Evolutionary conservation across 2,797 vertebrate genomes (phyloP).

Genomic region (Syndactyla subalaris): DNA sequence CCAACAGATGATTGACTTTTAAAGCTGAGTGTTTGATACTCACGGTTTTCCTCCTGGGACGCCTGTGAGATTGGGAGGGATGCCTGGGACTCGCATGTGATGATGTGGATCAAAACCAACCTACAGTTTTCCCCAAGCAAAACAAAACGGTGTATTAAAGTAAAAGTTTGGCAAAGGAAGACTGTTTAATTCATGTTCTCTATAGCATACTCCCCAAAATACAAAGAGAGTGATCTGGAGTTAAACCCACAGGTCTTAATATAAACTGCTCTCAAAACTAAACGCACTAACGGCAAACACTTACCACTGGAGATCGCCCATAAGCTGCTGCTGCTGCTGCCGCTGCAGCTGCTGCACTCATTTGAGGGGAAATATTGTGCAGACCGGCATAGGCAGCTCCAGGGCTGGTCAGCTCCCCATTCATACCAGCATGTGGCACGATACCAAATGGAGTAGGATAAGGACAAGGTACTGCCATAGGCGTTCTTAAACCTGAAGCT

Average conservation of each 20-base stretch:
- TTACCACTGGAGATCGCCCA: constrained; percentile 92
- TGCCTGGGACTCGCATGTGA: constrained; percentile 97
- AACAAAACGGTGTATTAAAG: constrained; percentile 45
- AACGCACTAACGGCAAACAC: not conserved
- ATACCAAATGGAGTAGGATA: constrained; percentile 96
- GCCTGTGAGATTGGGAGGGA: constrained; percentile 94
- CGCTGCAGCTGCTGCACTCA: constrained; percentile 88
- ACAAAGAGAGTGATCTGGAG: not conserved
- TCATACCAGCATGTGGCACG: constrained; percentile 96
- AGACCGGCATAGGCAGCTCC: constrained; percentile 93
- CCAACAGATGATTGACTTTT: constrained; percentile 31
- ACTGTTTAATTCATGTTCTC: not conserved
- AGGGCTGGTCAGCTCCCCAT: constrained; percentile 92
- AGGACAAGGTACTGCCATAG: constrained; percentile 94
- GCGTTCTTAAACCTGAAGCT: constrained; percentile 92
- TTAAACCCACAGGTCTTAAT: not conserved
- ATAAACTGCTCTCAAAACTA: not conserved
- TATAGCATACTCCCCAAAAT: not conserved
- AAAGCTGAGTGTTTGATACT: constrained; percentile 73
- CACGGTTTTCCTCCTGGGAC: constrained; percentile 99
- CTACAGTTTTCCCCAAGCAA: constrained; percentile 75
- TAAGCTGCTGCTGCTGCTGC: constrained; percentile 90
- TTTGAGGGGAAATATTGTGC: constrained; percentile 96
- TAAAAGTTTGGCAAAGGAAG: not conserved
- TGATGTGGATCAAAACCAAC: constrained; percentile 97